phyloP scores from a whole-genome alignment of 1,140 invertebrate genomes.

The Pachyrhynchus sulphureomaculatus region DNA sequence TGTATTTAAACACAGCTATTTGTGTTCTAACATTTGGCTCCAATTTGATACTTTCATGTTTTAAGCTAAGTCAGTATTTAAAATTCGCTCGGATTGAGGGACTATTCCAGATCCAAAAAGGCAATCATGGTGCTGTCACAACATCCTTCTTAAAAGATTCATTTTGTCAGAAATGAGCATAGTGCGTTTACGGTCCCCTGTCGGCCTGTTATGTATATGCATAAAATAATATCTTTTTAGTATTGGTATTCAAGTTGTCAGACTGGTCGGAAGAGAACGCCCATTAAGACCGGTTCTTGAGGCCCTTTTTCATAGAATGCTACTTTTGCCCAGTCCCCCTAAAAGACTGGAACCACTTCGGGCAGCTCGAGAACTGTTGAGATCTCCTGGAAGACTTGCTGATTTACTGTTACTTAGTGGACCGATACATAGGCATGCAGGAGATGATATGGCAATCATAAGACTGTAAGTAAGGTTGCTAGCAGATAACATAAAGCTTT shows the following conservation, averaged over 20 bases:
- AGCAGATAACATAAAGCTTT: conserved; percentile 1
- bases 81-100: too few species aligned
- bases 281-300: conserved; percentile 85
- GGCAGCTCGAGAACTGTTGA: conserved; percentile 74
- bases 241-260: conserved; percentile 83
- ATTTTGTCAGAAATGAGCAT: too few species aligned
- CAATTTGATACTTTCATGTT: too few species aligned
- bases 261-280: conserved; percentile 80
- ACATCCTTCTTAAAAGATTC: too few species aligned
- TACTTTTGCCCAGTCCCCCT: conserved; percentile 81
- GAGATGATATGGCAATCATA: conserved; percentile 88
- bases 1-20: too few species aligned
- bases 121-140: too few species aligned
- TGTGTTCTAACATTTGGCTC: too few species aligned
- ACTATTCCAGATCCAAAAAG: too few species aligned
- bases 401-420: conserved; percentile 73
- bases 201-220: too few species aligned
- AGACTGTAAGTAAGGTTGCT: conserved; percentile 69
- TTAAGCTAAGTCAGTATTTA: conserved; percentile 18
- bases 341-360: conserved; percentile 83
- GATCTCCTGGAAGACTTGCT: conserved; percentile 69
- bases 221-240: too few species aligned
- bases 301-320: conserved; percentile 88
- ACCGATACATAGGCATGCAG: conserved; percentile 72
- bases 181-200: too few species aligned